Evolutionary conservation across 2,113 vertebrate species (phyloP).

Genomic region (Circaetus gallicus): DNA sequence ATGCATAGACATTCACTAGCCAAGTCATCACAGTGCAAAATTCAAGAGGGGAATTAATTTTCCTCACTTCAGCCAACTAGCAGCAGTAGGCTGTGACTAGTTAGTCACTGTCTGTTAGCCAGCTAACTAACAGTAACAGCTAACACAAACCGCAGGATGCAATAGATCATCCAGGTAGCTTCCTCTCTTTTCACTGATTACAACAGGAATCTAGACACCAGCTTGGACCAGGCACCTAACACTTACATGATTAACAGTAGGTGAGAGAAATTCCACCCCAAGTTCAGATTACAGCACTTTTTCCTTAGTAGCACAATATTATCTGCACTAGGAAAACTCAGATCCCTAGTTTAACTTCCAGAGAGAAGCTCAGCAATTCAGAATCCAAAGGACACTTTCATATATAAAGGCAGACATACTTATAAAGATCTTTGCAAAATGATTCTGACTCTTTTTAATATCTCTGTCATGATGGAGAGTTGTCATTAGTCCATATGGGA

Average conservation of each 20-base stretch:
- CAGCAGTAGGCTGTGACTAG: neutral
- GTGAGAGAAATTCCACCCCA: neutral
- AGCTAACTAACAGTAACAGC: neutral
- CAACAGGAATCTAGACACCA: neutral
- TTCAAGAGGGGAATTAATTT: neutral
- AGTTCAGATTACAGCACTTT: neutral
- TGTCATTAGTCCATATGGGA: neutral
- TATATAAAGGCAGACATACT: neutral
- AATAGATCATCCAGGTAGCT: neutral
- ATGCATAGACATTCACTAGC: neutral
- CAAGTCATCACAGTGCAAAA: neutral
- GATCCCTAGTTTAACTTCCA: neutral
- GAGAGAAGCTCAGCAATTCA: neutral
- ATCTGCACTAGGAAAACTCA: neutral
- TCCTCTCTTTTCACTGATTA: neutral
- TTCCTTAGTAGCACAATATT: neutral
- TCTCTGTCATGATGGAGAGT: neutral
- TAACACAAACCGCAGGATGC: neutral
- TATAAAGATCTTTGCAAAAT: neutral
- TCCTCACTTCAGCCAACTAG: neutral
- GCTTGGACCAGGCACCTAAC: neutral
- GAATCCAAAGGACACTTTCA: neutral
- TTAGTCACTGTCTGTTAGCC: neutral
- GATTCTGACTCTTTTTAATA: neutral
- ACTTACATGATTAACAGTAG: neutral